Percentiles rank a stretch among this genome's conserved stretches.
These are phyloP conservation scores for Encarsia formosa DNA, from an alignment of 2,888 invertebrate genomes.

Conservation along the genomic window DNA sequence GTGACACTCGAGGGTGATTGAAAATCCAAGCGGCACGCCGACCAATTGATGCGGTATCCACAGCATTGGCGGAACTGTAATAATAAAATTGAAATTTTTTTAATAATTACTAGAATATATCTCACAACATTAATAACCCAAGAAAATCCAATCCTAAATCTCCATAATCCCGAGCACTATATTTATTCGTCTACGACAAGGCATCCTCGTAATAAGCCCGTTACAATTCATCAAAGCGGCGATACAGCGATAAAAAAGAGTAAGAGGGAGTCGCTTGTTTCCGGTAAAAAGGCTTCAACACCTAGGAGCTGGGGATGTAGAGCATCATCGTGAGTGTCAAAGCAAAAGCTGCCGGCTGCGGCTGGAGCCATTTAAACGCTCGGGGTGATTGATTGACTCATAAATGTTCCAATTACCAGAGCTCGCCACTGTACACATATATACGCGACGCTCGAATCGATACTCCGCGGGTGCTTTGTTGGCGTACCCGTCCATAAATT, in stretches of 20 bases:
- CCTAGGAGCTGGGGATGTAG: background rate
- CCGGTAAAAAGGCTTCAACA: background rate
- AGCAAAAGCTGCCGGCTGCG: background rate
- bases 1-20: conserved; percentile 81
- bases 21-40: conserved; percentile 77
- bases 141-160: too few species aligned
- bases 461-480: too few species aligned
- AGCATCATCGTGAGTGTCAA: background rate
- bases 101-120: too few species aligned
- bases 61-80: conserved; percentile 85
- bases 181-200: background rate
- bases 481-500: too few species aligned
- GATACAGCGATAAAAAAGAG: too few species aligned
- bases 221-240: too few species aligned
- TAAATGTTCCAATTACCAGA: conserved; percentile 37
- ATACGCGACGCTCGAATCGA: too few species aligned
- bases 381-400: conserved; percentile 44
- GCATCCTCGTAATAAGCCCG: background rate
- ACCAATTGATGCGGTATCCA: conserved; percentile 89
- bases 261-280: too few species aligned
- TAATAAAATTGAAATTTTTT: conserved; percentile 15
- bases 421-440: background rate
- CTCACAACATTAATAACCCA: too few species aligned
- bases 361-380: too few species aligned
- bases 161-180: too few species aligned